Conservation (phyloP, 2,888 invertebrate genomes). For the Drosophila maculinotata region DNA sequence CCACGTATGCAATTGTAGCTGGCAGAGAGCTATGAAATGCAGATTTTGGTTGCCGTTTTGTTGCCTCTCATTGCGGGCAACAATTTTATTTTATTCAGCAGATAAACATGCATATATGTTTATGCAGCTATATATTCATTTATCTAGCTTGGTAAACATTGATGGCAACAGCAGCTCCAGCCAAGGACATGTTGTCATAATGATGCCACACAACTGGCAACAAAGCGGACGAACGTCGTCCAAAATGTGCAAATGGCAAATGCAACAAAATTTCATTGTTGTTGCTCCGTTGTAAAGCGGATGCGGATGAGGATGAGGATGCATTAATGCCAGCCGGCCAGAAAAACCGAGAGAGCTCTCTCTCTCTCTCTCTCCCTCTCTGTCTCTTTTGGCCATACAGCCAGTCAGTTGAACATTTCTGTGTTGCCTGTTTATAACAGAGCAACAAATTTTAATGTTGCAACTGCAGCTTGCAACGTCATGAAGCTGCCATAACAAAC, state of each 20-base stretch:
- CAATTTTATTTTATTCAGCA: slow-evolving; percentile 24
- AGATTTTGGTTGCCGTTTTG: slow-evolving; percentile 5
- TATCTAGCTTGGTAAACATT: slow-evolving; percentile 20
- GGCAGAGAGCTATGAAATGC: slow-evolving; percentile 1
- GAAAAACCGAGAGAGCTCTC: not conserved
- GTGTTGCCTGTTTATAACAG: slow-evolving; percentile 43
- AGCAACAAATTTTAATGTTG: slow-evolving; percentile 51
- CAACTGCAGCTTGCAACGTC: slow-evolving; percentile 36
- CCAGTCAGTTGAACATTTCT: slow-evolving; percentile 27
- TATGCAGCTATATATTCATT: slow-evolving; percentile 13
- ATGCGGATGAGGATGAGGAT: slow-evolving; percentile 43
- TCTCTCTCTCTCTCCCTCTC: too few species aligned
- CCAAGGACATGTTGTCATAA: slow-evolving; percentile 58
- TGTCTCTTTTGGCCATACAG: not conserved
- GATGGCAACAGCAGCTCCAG: slow-evolving; percentile 11
- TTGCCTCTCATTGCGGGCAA: slow-evolving; percentile 11
- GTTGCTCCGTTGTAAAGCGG: slow-evolving; percentile 36
- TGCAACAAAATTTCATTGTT: slow-evolving; percentile 61
- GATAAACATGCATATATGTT: slow-evolving; percentile 2
- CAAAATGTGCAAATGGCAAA: slow-evolving; percentile 30
- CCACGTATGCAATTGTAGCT: too few species aligned
- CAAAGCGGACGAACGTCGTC: slow-evolving; percentile 9
- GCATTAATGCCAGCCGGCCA: slow-evolving; percentile 49
- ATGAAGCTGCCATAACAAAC: slow-evolving; percentile 25
- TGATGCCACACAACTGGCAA: slow-evolving; percentile 43